Evolutionary conservation across 2,888 invertebrate genomes (phyloP), one percentile per base, ranked within the genome.

Genomic region (Oegoconia quadripuncta): DNA sequence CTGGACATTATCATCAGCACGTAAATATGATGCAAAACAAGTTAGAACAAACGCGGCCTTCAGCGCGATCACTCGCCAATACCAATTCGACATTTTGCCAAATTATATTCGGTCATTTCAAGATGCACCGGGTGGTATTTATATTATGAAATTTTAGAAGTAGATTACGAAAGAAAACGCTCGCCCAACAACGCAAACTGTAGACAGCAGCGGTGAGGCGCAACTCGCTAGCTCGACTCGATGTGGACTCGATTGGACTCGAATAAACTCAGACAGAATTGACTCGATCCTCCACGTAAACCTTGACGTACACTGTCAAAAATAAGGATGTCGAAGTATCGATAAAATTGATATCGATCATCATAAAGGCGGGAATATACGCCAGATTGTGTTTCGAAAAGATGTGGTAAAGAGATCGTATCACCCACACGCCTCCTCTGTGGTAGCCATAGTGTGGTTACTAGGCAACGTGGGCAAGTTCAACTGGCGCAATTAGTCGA

Each of bases 81-180:
- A 79, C 83, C 83, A 83, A 48, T 70, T 67, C 71, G 77, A 81
- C 86, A 87, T 87, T 78, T 72, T 48, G 67, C 62, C 56, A 76
- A 77, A 76, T 65, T 67, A 76, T 66, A 68, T 66, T 64, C 64
- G 72, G 63, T 74, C 86, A 86, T 86, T 59, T 73, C 81, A 81
- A 69, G 50, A 57, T 57, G 49, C 50, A 55, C 37, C 49, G 55
- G 58, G 53, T 59, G 50, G 51, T 68, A 59, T 64, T 64, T 58
- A 50, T 63, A 69, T 71, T 76, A 75, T 52, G 71, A 80, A 81
- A 80, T 62, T 63, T 55, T 48, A 20, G 36, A 41, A 56, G 50
- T 52, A 52, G 55, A 66, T 73, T 67, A 55, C 63, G 44, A 60
- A 74, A 67, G 8, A 38, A 28, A 12, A 30, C 37, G 16, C 12